A percentile compares a stretch with the other conserved stretches of the same genome.
Conservation (phyloP, 2,888 invertebrate genomes). For the Morpho deidamia region DNA sequence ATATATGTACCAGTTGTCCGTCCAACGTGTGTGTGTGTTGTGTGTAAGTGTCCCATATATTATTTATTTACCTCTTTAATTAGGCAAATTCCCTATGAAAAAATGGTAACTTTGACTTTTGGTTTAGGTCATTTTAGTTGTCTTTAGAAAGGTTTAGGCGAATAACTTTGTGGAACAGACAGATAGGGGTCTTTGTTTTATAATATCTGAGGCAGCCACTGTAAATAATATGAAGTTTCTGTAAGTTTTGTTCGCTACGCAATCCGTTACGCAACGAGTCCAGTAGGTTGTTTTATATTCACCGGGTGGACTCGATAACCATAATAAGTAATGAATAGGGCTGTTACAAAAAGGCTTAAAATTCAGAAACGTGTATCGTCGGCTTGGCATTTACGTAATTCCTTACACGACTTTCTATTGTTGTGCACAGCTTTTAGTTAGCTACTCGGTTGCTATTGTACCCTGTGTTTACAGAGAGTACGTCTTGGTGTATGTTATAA, state of each 20-base stretch:
- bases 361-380: constrained; percentile 46
- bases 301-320: constrained; percentile 14
- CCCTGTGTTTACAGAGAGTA: constrained; percentile 48
- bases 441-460: constrained; percentile 58
- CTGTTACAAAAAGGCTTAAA: constrained; percentile 11
- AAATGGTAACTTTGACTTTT: too few relatives aligned
- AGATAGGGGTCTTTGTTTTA: too few relatives aligned
- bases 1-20: too few relatives aligned
- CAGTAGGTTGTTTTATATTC: constrained; percentile 14
- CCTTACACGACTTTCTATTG: constrained; percentile 61
- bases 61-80: too few relatives aligned
- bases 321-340: constrained; percentile 13
- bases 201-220: too few relatives aligned
- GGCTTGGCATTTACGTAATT: constrained; percentile 54
- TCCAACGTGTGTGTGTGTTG: too few relatives aligned
- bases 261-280: constrained; percentile 13
- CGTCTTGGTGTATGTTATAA: constrained; percentile 36
- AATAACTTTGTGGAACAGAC: too few relatives aligned
- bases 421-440: constrained; percentile 59
- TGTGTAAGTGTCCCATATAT: too few relatives aligned
- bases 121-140: too few relatives aligned
- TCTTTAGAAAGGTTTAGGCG: too few relatives aligned
- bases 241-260: constrained; percentile 2
- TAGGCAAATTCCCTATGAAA: too few relatives aligned
- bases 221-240: neutral